These are phyloP conservation scores for Dasyurus viverrinus DNA, from an alignment of 2,113 vertebrate species.

Conservation along the genomic window DNA sequence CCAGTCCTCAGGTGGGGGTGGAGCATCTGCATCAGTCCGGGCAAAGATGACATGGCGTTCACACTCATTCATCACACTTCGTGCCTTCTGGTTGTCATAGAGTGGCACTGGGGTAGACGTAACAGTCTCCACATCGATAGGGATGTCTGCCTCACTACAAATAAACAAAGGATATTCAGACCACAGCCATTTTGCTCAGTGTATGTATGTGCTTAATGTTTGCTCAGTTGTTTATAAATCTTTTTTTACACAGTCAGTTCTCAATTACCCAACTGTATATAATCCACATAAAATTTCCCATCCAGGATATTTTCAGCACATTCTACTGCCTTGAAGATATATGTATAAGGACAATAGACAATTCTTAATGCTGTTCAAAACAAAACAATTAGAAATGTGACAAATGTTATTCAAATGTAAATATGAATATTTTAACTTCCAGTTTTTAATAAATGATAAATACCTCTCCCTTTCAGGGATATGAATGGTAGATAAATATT, in stretches of 20 bases:
- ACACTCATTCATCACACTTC: conserved; percentile 98
- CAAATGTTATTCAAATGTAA: conserved; percentile 44
- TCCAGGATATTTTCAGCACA: conserved; percentile 20
- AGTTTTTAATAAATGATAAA: not conserved
- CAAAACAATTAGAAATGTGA: conserved; percentile 51
- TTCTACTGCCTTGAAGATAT: not conserved
- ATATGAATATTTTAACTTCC: not conserved
- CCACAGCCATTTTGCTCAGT: conserved; percentile 49
- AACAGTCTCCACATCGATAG: conserved; percentile 94
- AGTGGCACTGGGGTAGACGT: conserved; percentile 89
- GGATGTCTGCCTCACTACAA: conserved; percentile 91
- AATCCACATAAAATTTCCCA: conserved; percentile 16
- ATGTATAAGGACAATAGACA: not conserved
- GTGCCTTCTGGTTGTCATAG: conserved; percentile 97
- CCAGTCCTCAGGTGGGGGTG: conserved; percentile 96
- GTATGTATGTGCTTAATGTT: conserved; percentile 27
- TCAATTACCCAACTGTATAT: conserved; percentile 35
- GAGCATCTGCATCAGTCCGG: conserved; percentile 94
- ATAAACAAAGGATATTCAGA: conserved; percentile 16
- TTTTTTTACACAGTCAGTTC: conserved; percentile 36
- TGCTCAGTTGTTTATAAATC: conserved; percentile 17
- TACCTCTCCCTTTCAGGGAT: not conserved
- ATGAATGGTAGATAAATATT: not conserved
- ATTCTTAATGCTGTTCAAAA: conserved; percentile 35
- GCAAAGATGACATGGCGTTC: conserved; percentile 97